Conservation (phyloP, 2,113 vertebrate genomes). For the Diglossa brunneiventris region DNA sequence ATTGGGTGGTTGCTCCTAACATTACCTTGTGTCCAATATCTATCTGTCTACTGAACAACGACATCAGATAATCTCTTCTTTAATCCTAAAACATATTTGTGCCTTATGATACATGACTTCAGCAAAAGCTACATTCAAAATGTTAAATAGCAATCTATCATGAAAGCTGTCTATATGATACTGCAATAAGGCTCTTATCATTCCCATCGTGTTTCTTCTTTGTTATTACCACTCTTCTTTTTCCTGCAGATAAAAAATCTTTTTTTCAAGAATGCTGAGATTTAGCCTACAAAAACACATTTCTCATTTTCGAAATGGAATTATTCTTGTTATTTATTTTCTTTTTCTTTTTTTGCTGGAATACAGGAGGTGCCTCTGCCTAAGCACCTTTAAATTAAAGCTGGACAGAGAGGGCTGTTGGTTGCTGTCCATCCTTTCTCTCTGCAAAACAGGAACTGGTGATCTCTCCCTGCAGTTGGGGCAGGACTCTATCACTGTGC, state of each 20-base stretch:
- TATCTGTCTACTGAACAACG: background rate
- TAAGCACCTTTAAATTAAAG: background rate
- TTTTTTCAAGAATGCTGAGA: background rate
- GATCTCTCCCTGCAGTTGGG: background rate
- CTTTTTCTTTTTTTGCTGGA: background rate
- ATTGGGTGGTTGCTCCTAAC: background rate
- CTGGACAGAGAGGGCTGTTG: background rate
- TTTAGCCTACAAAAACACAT: background rate
- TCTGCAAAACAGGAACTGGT: background rate
- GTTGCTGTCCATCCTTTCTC: background rate
- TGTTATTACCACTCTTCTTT: background rate
- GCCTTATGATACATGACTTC: background rate
- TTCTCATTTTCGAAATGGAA: background rate
- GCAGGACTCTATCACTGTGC: background rate
- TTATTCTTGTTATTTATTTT: background rate
- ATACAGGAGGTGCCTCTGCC: background rate
- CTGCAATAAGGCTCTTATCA: background rate
- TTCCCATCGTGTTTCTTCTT: background rate
- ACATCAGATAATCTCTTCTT: background rate
- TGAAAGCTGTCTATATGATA: background rate
- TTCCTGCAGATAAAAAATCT: background rate
- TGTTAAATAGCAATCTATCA: background rate
- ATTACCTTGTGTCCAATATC: background rate
- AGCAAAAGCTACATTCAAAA: background rate
- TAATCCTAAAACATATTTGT: background rate